Base-by-base conservation (phyloP, 2,113 vertebrate genomes). In the Periophthalmodon schlosseri region DNA sequence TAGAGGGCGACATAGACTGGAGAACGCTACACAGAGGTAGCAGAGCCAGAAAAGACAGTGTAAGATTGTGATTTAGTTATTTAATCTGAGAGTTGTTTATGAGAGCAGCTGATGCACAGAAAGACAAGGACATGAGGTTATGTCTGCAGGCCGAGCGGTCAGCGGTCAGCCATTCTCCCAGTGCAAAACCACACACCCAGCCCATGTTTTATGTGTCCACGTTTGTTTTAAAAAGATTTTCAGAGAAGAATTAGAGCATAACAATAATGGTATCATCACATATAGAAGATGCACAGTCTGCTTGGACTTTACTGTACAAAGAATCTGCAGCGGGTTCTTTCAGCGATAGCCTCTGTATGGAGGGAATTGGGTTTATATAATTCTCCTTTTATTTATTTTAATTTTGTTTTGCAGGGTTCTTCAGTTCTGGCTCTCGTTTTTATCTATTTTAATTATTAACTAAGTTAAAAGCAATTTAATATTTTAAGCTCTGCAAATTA, bases 381-480 rank as follows among this genome's bases (percentile, higher is more conserved):
- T 87, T 89, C 87, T 93, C 87, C 86, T 86, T 77, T 91, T 88
- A 91, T 91, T 94, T 92, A 88, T 88, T 93, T 92, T 88, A 65
- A 74, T 73, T 88, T 82, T 89, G 88, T 89, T 93, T 94, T 93
- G 93, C 93, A 94, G 93, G 93, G 93, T 94, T 93, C 81, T 90
- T 93, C 86, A 89, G 89, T 95, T 94, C 91, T 93, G 91, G 92
- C 93, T 95, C 93, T 93, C 82, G 85, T 94, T 95, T 94, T 94
- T 93, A 94, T 91, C 89, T 94, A 93, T 94, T 95, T 95, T 94
- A 94, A 94, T 94, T 94, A 93, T 93, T 91, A 93, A 93, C 89
- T 94, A 94, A 94, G 92, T 95, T 94, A 95, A 94, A 93, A 95
- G 93, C 93, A 92, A 93, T 93, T 93, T 93, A 93, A 93, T 94